A percentile compares a stretch with the other conserved stretches of the same genome.
phyloP scores from a whole-genome alignment of 2,113 vertebrate genomes.

The Antennarius striatus region DNA sequence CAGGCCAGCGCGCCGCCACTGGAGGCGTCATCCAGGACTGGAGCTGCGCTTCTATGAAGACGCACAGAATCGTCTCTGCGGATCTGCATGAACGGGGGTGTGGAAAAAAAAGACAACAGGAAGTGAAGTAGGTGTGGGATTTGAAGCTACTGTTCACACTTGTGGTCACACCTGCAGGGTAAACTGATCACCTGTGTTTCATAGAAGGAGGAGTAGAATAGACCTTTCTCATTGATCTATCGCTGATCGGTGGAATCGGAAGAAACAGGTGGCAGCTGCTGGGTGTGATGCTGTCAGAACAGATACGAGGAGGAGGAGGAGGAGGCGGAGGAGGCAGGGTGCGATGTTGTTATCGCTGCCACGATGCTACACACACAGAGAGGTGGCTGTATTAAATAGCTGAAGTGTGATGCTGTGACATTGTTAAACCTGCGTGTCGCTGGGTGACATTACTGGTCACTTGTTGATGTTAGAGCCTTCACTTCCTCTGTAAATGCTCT shows the following conservation, averaged over 20 bases:
- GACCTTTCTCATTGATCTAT: neutral
- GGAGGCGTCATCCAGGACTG: neutral
- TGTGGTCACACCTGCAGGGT: neutral
- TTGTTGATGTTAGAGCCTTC: slow-evolving; percentile 35
- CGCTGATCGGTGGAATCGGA: neutral
- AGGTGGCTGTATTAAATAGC: slow-evolving; percentile 52
- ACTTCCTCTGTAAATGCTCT: slow-evolving; percentile 34
- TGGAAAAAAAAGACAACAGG: too few species aligned
- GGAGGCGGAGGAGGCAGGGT: slow-evolving; percentile 13
- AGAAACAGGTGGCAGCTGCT: slow-evolving; percentile 45
- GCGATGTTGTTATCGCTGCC: slow-evolving; percentile 24
- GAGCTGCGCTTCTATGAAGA: neutral
- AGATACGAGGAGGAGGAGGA: slow-evolving; percentile 22
- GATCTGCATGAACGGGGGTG: too few species aligned
- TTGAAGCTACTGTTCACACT: neutral
- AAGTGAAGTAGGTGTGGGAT: neutral
- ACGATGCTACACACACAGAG: slow-evolving; percentile 23
- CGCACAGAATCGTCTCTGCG: too few species aligned
- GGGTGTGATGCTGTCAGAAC: slow-evolving; percentile 49
- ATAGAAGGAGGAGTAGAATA: too few species aligned
- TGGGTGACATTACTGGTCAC: slow-evolving; percentile 55
- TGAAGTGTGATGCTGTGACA: slow-evolving; percentile 54
- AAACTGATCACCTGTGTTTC: too few species aligned
- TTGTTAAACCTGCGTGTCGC: slow-evolving; percentile 44
- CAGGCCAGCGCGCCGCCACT: neutral